Base-by-base conservation (phyloP, 1,140 invertebrate species). In the Cyclargus thomasi region DNA sequence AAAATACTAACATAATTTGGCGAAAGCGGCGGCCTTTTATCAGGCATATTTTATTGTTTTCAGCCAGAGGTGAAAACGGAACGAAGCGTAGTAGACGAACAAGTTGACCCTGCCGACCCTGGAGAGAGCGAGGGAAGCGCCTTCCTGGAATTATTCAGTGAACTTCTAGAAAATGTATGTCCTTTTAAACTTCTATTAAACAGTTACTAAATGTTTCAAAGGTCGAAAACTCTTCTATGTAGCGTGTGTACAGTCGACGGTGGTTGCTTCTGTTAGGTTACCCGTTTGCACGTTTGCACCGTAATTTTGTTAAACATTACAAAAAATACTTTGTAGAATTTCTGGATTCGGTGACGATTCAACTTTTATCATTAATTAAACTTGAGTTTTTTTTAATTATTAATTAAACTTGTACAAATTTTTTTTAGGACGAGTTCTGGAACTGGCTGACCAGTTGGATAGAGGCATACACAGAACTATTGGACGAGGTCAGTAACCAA, bases 371-470 rank as follows among this genome's bases (percentile, higher is more conserved):
- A 2, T 29, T 29, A 29, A 2, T 29, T 29, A 3, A 29, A 29
- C 6, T 29, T n/a, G 1, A 53, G 6, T 16, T 16, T 17, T 0
- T 17, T 0, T 53, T 53, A 17, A 53, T n/a, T 8, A 17, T n/a
- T 23, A 66, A 64, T 23, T 67, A 67, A 18, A 29, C 21, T 8
- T 39, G 20, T 65, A n/a, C n/a, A n/a, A n/a, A n/a, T 63, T 63
- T 18, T 62, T 69, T 70, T 20, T 57, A 76, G 72, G 67, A 72
- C 0, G 70, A 70, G 22, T 74, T 78, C 53, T 76, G 77, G 77
- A 57, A 74, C 53, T 76, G 77, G 74, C 66, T 78, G 1, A 53
- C 69, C 16, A 65, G 67, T n/a, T 76, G 71, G 73, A 76, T 67
- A 22, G 55, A 65, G 5, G 35, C 62, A n/a, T 74, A 76, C 55